phyloP scores from a whole-genome alignment of 1,140 invertebrate genomes.

The Drosophila elegans region DNA sequence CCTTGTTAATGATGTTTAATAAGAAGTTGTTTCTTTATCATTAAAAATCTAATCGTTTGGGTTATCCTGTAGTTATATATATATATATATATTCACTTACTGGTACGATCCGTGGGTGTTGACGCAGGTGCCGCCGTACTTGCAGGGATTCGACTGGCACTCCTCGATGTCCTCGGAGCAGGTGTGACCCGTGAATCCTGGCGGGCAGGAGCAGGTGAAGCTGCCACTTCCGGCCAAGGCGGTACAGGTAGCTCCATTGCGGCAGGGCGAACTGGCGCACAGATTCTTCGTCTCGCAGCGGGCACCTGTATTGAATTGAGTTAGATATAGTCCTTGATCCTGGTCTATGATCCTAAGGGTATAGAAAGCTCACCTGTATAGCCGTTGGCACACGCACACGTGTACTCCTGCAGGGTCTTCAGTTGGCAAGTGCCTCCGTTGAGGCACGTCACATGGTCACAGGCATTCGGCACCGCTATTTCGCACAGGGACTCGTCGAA shows the following conservation, averaged over 20 bases:
- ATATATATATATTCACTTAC: constrained; percentile 86
- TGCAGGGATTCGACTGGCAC: constrained; percentile 91
- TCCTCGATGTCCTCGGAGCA: constrained; percentile 96
- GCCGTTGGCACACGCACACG: constrained; percentile 93
- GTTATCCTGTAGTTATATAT: too few species aligned
- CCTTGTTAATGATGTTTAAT: too few species aligned
- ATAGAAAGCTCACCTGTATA: constrained; percentile 90
- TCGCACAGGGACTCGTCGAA: constrained; percentile 97
- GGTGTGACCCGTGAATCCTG: constrained; percentile 93
- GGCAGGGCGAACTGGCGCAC: constrained; percentile 94
- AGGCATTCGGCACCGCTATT: constrained; percentile 94
- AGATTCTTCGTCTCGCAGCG: constrained; percentile 95
- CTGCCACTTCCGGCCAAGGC: constrained; percentile 88
- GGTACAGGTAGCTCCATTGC: constrained; percentile 93
- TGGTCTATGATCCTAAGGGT: background rate
- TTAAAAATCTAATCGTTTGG: too few species aligned
- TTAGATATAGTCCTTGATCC: background rate
- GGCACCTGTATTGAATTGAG: constrained; percentile 87
- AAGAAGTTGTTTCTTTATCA: too few species aligned
- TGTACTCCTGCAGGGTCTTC: constrained; percentile 91
- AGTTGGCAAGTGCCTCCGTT: constrained; percentile 94
- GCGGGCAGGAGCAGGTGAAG: constrained; percentile 93
- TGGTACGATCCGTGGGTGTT: constrained; percentile 96
- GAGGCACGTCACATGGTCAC: constrained; percentile 93
- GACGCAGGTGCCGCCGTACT: constrained; percentile 91